Evolutionary conservation across 2,113 vertebrate genomes (phyloP).

Genomic region (Arothron firmamentum): DNA sequence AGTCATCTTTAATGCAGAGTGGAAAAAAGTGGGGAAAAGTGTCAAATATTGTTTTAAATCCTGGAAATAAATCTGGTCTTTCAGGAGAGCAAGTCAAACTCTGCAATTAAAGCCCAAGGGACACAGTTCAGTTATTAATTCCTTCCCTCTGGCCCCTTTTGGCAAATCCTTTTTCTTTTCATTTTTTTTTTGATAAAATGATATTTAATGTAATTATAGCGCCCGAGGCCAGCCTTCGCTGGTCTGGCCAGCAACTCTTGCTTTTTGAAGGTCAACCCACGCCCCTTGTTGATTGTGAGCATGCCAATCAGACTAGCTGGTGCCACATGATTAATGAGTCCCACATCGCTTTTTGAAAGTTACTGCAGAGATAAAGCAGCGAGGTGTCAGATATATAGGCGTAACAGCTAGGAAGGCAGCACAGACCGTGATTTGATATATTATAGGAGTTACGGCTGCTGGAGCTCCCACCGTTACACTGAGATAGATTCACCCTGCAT

Average conservation of each 20-base stretch:
- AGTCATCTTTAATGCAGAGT: slow-evolving; percentile 5
- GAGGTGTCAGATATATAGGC: slow-evolving; percentile 32
- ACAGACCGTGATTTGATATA: slow-evolving; percentile 38
- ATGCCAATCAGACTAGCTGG: slow-evolving; percentile 39
- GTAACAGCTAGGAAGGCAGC: slow-evolving; percentile 33
- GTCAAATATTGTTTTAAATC: neutral
- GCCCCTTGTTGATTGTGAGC: slow-evolving; percentile 44
- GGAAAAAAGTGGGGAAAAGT: slow-evolving; percentile 14
- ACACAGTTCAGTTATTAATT: no score
- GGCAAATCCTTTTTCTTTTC: neutral
- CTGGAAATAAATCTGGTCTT: neutral
- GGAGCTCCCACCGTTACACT: slow-evolving; percentile 40
- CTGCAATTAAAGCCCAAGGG: no score
- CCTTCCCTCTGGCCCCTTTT: no score
- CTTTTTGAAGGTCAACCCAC: slow-evolving; percentile 54
- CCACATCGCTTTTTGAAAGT: slow-evolving; percentile 51
- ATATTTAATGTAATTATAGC: neutral
- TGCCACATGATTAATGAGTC: slow-evolving; percentile 54
- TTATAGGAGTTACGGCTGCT: slow-evolving; percentile 51
- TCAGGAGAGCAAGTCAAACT: no score
- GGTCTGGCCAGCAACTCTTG: neutral
- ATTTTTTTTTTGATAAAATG: slow-evolving; percentile 4
- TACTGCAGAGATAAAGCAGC: slow-evolving; percentile 36
- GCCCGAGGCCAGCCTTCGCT: neutral
- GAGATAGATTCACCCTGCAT: slow-evolving; percentile 31